Conservation (phyloP, 1,140 invertebrate genomes). For the Hycleus cichorii region DNA sequence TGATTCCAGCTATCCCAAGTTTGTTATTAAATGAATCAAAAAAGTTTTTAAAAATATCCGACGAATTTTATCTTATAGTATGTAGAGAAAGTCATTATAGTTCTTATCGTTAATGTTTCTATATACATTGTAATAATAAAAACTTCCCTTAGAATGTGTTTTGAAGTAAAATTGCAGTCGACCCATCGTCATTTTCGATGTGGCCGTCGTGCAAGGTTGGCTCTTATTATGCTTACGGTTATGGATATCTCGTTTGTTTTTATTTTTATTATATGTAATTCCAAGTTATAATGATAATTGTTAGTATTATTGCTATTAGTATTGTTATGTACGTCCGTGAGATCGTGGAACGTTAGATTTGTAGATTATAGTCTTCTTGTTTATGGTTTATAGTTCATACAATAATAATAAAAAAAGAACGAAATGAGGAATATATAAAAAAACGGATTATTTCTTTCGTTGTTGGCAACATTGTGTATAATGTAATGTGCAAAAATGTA, state of each 20-base stretch:
- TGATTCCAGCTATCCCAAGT: slow-evolving; percentile 11
- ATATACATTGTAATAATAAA: no score
- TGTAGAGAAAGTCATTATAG: no score
- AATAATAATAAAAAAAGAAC: slow-evolving; percentile 8
- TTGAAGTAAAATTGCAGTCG: no score
- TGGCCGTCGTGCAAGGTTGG: slow-evolving; percentile 4
- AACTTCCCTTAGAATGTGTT: no score
- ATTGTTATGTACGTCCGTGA: slow-evolving; percentile 13
- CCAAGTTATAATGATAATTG: slow-evolving; percentile 33
- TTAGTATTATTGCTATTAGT: slow-evolving; percentile 27
- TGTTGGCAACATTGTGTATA: slow-evolving; percentile 11
- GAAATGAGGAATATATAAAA: neutral
- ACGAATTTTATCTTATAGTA: no score
- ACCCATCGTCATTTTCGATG: no score
- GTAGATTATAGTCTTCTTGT: slow-evolving; percentile 3
- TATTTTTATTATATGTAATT: slow-evolving; percentile 39
- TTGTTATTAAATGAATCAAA: no score
- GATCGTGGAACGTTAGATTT: slow-evolving; percentile 14
- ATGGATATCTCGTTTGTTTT: slow-evolving; percentile 35
- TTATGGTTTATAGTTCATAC: slow-evolving; percentile 13
- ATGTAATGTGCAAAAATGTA: slow-evolving; percentile 20
- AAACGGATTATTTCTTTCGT: neutral
- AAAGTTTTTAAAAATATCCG: no score
- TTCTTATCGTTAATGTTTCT: no score
- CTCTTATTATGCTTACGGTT: slow-evolving; percentile 26